Percentiles rank a stretch among this genome's conserved stretches.
These are phyloP conservation scores for Dyspetes luteomarginatus DNA, from an alignment of 2,888 invertebrate species.

Conservation along the genomic window DNA sequence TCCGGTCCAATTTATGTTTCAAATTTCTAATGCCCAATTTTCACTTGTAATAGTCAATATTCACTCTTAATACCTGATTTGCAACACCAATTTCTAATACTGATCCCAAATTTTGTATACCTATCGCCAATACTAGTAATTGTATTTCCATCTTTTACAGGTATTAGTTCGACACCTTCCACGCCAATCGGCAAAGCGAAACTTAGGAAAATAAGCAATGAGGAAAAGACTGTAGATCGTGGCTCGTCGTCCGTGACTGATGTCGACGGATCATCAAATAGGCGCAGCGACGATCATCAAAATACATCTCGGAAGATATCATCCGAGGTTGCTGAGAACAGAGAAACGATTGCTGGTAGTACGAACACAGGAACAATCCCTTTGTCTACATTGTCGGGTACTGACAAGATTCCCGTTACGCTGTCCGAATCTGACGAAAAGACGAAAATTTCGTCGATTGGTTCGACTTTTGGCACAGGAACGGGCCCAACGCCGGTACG, in stretches of 20 bases:
- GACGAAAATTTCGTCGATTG: slow-evolving; percentile 3
- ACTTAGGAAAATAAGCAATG: slow-evolving; percentile 78
- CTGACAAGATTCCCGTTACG: slow-evolving; percentile 10
- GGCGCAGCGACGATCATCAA: slow-evolving; percentile 50
- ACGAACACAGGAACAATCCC: slow-evolving; percentile 45
- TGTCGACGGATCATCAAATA: slow-evolving; percentile 39
- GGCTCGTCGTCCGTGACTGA: slow-evolving; percentile 50
- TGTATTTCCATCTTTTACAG: too few species aligned
- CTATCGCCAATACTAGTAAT: too few species aligned
- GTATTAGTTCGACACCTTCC: slow-evolving; percentile 77
- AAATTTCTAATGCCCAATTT: too few species aligned
- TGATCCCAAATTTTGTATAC: too few species aligned
- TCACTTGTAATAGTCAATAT: too few species aligned
- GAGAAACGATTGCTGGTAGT: slow-evolving; percentile 27
- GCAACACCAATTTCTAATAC: too few species aligned
- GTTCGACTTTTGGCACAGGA: slow-evolving; percentile 39
- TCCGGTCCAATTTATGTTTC: too few species aligned
- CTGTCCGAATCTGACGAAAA: background rate
- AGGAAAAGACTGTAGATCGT: slow-evolving; percentile 78
- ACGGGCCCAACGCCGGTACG: slow-evolving; percentile 47
- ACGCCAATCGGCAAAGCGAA: slow-evolving; percentile 79
- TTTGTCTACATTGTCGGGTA: background rate
- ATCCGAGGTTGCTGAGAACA: slow-evolving; percentile 32
- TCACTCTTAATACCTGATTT: too few species aligned
- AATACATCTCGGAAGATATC: slow-evolving; percentile 47